A percentile compares a stretch with the other conserved stretches of the same genome.
These are phyloP conservation scores for Habropoda laboriosa DNA, from an alignment of 1,140 invertebrate species.

Conservation along the genomic window DNA sequence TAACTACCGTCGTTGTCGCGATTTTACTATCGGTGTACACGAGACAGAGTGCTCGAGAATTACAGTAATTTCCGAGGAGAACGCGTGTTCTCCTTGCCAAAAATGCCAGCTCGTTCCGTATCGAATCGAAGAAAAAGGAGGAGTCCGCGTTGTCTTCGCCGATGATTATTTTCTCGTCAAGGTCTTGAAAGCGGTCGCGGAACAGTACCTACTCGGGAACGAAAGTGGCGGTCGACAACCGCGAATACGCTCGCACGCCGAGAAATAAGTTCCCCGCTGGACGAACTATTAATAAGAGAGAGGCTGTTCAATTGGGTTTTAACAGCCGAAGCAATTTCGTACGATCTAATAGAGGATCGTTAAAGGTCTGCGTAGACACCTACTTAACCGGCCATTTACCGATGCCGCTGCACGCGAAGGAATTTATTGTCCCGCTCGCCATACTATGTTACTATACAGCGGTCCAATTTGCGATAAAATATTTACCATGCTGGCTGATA, in stretches of 20 bases:
- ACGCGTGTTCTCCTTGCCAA: neutral
- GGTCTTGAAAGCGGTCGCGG: neutral
- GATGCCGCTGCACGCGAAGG: conserved; percentile 43
- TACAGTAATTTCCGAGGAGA: neutral
- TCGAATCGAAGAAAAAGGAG: neutral
- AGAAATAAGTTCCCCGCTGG: conserved; percentile 6
- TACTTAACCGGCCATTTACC: conserved; percentile 52
- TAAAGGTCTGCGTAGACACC: conserved; percentile 50
- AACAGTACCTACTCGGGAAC: neutral
- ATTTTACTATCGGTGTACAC: neutral
- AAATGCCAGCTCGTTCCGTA: neutral
- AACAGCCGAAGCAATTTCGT: conserved; percentile 49
- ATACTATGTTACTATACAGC: conserved; percentile 29
- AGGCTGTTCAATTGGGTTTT: conserved; percentile 50
- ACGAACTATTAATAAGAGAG: conserved; percentile 44
- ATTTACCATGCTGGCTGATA: conserved; percentile 42
- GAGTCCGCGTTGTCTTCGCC: conserved; percentile 18
- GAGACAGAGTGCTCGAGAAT: neutral
- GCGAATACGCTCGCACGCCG: conserved; percentile 12
- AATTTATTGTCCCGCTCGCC: conserved; percentile 42
- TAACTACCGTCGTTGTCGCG: neutral
- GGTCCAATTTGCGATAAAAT: conserved; percentile 55
- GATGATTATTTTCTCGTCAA: conserved; percentile 59
- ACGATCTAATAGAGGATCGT: conserved; percentile 54
- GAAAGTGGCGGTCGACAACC: conserved; percentile 4